phyloP scores from a whole-genome alignment of 2,113 vertebrate species.

The Pseudopipra pipra region DNA sequence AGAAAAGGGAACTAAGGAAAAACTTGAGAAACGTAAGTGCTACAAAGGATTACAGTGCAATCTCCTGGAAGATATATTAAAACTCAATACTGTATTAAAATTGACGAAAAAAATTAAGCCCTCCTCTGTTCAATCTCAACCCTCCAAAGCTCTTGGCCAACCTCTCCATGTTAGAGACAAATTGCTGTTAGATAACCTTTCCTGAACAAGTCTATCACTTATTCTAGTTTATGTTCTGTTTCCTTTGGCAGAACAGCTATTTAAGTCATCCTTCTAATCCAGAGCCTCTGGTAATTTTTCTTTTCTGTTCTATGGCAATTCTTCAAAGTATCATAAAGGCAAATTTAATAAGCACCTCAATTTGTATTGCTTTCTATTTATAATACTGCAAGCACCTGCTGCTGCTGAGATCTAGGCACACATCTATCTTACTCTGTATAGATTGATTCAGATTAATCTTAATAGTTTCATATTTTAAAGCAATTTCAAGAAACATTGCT shows the following conservation, averaged over 20 bases:
- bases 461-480: background rate
- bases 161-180: background rate
- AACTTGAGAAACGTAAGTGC: background rate
- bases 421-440: conserved; percentile 15
- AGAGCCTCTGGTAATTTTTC: conserved; percentile 36
- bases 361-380: conserved; percentile 55
- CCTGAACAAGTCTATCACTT: conserved; percentile 3
- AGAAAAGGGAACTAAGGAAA: background rate
- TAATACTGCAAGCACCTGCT: conserved; percentile 38
- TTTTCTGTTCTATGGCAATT: conserved; percentile 22
- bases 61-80: background rate
- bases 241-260: conserved; percentile 17
- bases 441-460: background rate
- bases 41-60: background rate
- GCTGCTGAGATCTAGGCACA: background rate
- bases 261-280: conserved; percentile 9
- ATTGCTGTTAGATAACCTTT: background rate
- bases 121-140: background rate
- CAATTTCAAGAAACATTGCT: background rate
- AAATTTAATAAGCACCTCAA: conserved; percentile 53
- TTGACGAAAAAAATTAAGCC: background rate
- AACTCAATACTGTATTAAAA: background rate
- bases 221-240: background rate
- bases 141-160: background rate
- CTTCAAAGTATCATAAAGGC: conserved; percentile 59